These are phyloP conservation scores for Patiria miniata DNA, from an alignment of 35 echinoderm and acorn worm species.

Conservation along the genomic window DNA sequence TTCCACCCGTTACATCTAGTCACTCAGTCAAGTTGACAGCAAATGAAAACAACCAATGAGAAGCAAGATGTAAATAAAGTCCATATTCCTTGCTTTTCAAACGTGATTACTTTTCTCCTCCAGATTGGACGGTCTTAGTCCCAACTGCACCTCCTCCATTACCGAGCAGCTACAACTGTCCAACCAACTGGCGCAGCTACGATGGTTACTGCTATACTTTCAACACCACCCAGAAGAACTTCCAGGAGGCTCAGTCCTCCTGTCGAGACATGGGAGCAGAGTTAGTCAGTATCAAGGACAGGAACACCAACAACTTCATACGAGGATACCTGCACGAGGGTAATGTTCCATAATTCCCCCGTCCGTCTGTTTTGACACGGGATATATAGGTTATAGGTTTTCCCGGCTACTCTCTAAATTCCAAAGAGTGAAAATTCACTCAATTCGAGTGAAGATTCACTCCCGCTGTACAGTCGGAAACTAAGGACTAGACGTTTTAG, in stretches of 20 bases:
- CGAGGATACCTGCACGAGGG: slow-evolving; percentile 11
- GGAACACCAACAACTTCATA: slow-evolving; percentile 37
- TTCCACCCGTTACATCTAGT: no score
- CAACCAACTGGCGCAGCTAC: slow-evolving; percentile 19
- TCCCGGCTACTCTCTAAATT: no score
- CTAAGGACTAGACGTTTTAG: no score
- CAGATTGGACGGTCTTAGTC: background rate
- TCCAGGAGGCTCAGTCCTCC: background rate
- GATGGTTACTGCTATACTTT: slow-evolving; percentile 24
- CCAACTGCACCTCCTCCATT: background rate
- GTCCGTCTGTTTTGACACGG: no score
- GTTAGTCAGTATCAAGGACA: slow-evolving; percentile 25
- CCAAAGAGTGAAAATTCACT: no score
- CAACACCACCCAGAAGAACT: background rate
- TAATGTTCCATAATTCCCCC: background rate
- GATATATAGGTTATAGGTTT: no score
- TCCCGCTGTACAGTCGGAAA: no score
- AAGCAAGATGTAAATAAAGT: no score
- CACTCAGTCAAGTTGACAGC: no score
- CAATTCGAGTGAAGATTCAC: no score
- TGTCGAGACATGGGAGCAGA: slow-evolving; percentile 37
- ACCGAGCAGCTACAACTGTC: background rate
- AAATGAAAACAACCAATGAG: no score
- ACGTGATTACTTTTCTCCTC: no score
- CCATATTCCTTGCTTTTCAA: background rate